These are phyloP conservation scores for Drosophila mauritiana DNA, from an alignment of 1,140 invertebrate species.

Conservation along the genomic window DNA sequence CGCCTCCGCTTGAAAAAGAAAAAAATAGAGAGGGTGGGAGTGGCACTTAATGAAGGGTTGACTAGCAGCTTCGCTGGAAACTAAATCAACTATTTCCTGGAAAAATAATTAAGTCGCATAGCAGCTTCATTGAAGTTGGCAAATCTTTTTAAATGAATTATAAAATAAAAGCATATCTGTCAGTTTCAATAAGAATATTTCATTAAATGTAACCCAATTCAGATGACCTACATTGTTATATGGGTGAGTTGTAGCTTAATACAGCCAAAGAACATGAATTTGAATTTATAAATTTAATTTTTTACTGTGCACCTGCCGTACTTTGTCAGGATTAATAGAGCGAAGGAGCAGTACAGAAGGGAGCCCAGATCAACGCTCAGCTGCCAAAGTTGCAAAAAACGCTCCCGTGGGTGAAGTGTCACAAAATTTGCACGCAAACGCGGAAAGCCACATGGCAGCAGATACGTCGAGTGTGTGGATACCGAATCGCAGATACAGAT, in stretches of 20 bases:
- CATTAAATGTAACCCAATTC: no score
- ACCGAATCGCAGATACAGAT: constrained; percentile 13
- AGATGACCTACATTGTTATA: no score
- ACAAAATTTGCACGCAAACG: constrained; percentile 74
- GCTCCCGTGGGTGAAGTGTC: constrained; percentile 78
- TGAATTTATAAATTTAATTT: constrained; percentile 2
- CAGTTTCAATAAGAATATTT: no score
- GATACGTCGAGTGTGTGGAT: constrained; percentile 32
- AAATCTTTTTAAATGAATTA: no score
- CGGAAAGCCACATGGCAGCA: constrained; percentile 63
- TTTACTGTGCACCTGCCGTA: constrained; percentile 22
- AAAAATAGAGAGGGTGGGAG: constrained; percentile 11
- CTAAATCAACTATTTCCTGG: constrained; percentile 75
- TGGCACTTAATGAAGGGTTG: constrained; percentile 68
- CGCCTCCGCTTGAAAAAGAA: constrained; percentile 20
- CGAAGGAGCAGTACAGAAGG: constrained; percentile 29
- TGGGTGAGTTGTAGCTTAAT: no score
- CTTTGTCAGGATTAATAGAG: constrained; percentile 78
- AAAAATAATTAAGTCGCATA: constrained; percentile 1
- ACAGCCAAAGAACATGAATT: no score
- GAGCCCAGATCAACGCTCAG: constrained; percentile 17
- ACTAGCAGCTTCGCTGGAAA: constrained; percentile 47
- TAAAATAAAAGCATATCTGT: no score
- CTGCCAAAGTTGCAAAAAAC: constrained; percentile 51
- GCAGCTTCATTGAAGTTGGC: no score